A percentile compares a stretch with the other conserved stretches of the same genome.
phyloP scores from a whole-genome alignment of 1,140 invertebrate species.

The Potamilus streckersoni region DNA sequence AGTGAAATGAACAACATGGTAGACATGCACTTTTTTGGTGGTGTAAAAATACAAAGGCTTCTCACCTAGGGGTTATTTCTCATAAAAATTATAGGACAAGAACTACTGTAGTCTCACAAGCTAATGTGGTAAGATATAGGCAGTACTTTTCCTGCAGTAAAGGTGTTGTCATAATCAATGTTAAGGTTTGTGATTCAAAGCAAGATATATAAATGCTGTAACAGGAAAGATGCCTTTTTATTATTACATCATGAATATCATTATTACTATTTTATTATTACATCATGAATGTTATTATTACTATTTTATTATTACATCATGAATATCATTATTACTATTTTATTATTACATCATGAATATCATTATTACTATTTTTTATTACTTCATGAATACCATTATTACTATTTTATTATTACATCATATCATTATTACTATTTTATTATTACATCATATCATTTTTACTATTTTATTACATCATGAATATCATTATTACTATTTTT shows the following conservation, averaged over 20 bases:
- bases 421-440: constrained; percentile 27
- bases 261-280: constrained; percentile 28
- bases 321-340: constrained; percentile 26
- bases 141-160: not conserved
- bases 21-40: too few species aligned
- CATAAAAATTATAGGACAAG: too few species aligned
- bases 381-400: not conserved
- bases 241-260: not conserved
- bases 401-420: constrained; percentile 29
- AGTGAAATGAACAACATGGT: too few species aligned
- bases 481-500: constrained; percentile 27
- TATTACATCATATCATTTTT: too few species aligned
- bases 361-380: constrained; percentile 28
- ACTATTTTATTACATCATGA: too few species aligned
- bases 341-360: not conserved
- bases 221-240: not conserved
- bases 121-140: too few species aligned
- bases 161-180: not conserved
- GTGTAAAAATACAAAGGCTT: too few species aligned
- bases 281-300: not conserved
- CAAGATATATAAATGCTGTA: not conserved
- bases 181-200: not conserved
- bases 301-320: constrained; percentile 29
- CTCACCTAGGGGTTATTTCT: too few species aligned
- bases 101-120: too few species aligned